phyloP scores from a whole-genome alignment of 1,140 invertebrate genomes.

The Hyposmocoma kahamanoa region DNA sequence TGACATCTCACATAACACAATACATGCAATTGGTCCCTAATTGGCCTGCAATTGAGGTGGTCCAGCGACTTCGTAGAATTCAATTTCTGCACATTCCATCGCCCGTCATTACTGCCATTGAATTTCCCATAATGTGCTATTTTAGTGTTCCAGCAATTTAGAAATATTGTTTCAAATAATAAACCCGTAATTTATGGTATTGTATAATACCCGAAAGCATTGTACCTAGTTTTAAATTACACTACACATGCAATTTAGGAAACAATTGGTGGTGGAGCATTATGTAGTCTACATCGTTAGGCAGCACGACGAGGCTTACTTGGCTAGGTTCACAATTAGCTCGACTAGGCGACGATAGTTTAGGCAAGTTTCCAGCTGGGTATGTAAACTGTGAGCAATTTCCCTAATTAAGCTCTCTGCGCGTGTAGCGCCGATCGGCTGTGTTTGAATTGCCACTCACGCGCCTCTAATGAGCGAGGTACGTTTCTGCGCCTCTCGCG shows the following conservation, averaged over 20 bases:
- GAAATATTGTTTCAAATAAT: too few relatives aligned
- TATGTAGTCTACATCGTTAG: neutral
- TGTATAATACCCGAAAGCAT: too few relatives aligned
- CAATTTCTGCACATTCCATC: too few relatives aligned
- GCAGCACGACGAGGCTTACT: neutral
- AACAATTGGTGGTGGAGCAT: too few relatives aligned
- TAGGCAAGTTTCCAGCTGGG: conserved; percentile 32
- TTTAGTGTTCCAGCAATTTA: too few relatives aligned
- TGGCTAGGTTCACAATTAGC: conserved; percentile 1
- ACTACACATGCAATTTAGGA: too few relatives aligned
- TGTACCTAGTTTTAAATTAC: too few relatives aligned
- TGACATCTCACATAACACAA: conserved; percentile 40
- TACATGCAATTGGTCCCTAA: conserved; percentile 25
- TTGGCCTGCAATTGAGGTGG: conserved; percentile 31
- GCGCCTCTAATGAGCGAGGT: conserved; percentile 26
- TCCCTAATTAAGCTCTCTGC: conserved; percentile 55
- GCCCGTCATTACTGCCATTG: too few relatives aligned
- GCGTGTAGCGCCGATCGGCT: conserved; percentile 25
- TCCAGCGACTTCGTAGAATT: conserved; percentile 35
- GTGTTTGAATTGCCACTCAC: conserved; percentile 19
- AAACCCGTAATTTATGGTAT: too few relatives aligned
- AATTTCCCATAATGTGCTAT: too few relatives aligned
- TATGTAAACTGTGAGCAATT: conserved; percentile 47
- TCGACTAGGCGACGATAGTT: conserved; percentile 31
- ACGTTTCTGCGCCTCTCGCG: too few relatives aligned